phyloP scores from a whole-genome alignment of 2,113 vertebrate species.

The Paedocypris sp. region DNA sequence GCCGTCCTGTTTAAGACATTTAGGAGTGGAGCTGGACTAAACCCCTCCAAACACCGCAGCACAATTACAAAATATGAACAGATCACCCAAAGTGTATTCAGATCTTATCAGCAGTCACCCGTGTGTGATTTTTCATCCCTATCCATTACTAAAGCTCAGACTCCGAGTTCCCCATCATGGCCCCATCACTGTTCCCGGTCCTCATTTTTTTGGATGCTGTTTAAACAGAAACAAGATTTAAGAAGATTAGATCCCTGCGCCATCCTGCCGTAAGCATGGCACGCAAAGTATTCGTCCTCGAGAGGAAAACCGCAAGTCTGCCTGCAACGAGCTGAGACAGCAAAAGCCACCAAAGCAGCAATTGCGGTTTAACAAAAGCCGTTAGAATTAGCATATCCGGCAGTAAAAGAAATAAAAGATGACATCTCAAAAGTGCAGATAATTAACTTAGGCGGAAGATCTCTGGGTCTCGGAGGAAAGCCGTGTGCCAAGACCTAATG shows the following conservation, averaged over 20 bases:
- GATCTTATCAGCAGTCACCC: too few relatives aligned
- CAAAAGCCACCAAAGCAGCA: background rate
- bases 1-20: too few relatives aligned
- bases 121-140: too few relatives aligned
- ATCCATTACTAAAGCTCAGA: too few relatives aligned
- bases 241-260: background rate
- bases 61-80: too few relatives aligned
- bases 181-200: background rate
- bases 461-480: conserved; percentile 18
- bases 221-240: conserved; percentile 23
- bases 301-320: too few relatives aligned
- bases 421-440: background rate
- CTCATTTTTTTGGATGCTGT: conserved; percentile 53
- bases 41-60: too few relatives aligned
- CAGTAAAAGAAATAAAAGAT: background rate
- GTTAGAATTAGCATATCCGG: conserved; percentile 16
- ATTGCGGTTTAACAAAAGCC: conserved; percentile 15
- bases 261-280: too few relatives aligned
- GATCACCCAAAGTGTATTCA: too few relatives aligned
- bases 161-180: background rate
- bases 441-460: conserved; percentile 24
- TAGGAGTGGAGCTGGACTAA: too few relatives aligned
- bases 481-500: conserved; percentile 23
- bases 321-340: background rate
- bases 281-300: too few relatives aligned